phyloP scores from a whole-genome alignment of 2,113 vertebrate genomes.

The Chiloscyllium plagiosum region DNA sequence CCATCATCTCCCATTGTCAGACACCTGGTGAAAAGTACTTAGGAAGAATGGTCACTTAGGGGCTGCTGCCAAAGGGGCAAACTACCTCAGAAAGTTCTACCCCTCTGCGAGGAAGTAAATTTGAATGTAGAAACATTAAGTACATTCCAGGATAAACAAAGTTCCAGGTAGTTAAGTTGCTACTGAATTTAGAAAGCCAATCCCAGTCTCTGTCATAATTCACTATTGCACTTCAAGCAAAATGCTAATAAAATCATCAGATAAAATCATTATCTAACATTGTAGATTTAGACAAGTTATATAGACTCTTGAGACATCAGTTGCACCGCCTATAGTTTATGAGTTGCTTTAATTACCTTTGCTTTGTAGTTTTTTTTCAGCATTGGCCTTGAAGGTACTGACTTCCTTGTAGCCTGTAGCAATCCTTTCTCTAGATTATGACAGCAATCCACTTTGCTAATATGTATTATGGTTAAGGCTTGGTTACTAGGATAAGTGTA shows the following conservation, averaged over 20 bases:
- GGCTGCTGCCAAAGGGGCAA: background rate
- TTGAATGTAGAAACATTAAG: background rate
- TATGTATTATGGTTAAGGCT: background rate
- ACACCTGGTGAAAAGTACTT: background rate
- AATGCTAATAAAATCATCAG: background rate
- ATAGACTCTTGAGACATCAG: background rate
- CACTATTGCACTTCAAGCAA: background rate
- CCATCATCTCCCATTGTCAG: background rate
- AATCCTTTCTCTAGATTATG: background rate
- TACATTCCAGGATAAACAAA: background rate
- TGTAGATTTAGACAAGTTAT: background rate
- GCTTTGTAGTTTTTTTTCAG: background rate
- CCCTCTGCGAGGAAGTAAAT: background rate
- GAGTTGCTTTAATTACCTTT: background rate
- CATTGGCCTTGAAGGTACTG: background rate
- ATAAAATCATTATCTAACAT: background rate
- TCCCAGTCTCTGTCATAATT: background rate
- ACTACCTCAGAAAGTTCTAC: background rate
- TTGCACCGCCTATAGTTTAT: background rate
- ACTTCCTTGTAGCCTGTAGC: background rate
- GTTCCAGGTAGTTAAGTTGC: background rate
- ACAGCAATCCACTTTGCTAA: background rate
- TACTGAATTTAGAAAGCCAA: background rate
- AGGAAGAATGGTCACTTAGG: background rate
- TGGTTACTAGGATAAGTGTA: background rate